Evolutionary conservation across 2,888 invertebrate genomes (phyloP).

Genomic region (Epinotia ramella): DNA sequence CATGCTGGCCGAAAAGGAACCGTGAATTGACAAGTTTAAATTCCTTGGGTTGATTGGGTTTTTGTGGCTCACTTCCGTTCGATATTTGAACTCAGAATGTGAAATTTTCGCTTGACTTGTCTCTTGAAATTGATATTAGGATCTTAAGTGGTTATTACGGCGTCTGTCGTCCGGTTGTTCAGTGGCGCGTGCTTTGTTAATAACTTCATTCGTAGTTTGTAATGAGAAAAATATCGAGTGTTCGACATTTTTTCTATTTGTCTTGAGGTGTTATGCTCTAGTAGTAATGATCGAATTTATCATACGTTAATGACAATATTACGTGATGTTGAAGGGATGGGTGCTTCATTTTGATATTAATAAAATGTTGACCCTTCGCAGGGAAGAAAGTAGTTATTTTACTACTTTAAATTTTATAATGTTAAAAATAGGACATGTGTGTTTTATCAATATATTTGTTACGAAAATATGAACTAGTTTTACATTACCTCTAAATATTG

Average conservation of each 20-base stretch:
- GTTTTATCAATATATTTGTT: no score
- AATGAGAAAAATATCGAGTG: constrained; percentile 62
- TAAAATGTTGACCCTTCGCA: no score
- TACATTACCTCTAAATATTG: neutral
- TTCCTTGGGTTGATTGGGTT: constrained; percentile 75
- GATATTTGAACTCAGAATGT: constrained; percentile 66
- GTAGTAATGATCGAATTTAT: constrained; percentile 55
- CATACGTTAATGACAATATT: constrained; percentile 44
- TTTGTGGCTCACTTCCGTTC: constrained; percentile 81
- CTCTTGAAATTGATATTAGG: constrained; percentile 83
- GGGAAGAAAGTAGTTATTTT: no score
- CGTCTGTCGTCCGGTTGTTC: constrained; percentile 80
- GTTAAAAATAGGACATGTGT: no score
- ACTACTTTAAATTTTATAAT: no score
- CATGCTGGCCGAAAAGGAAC: constrained; percentile 69
- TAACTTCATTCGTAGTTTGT: constrained; percentile 81
- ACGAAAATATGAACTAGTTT: neutral
- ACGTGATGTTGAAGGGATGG: neutral
- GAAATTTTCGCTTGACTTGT: constrained; percentile 69
- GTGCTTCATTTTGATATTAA: neutral
- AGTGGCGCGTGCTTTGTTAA: constrained; percentile 79
- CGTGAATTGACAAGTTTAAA: constrained; percentile 73
- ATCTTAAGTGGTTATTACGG: constrained; percentile 80
- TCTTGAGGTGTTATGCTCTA: constrained; percentile 66
- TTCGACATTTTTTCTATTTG: constrained; percentile 53